A percentile compares a stretch with the other conserved stretches of the same genome.
phyloP scores from a whole-genome alignment of 2,888 invertebrate species.

The Protonemura montana region DNA sequence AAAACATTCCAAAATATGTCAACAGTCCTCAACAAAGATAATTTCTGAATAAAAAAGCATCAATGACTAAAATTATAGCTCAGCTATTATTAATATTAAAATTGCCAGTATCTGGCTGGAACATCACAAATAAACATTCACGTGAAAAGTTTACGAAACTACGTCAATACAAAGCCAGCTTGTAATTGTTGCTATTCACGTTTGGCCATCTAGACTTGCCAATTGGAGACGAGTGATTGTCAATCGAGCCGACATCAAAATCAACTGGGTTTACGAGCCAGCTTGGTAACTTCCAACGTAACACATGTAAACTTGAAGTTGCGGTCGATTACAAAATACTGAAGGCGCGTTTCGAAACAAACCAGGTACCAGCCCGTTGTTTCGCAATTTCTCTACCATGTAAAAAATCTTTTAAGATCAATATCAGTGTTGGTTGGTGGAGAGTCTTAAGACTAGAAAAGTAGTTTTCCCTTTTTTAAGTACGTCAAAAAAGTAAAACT shows the following conservation, averaged over 20 bases:
- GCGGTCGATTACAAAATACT: constrained; percentile 12
- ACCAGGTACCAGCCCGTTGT: neutral
- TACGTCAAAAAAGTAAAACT: constrained; percentile 2
- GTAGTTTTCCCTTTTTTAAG: neutral
- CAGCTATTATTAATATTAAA: neutral
- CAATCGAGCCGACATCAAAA: neutral
- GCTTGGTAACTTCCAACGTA: neutral
- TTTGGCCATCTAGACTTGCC: neutral
- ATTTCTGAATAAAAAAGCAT: neutral
- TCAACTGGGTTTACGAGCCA: neutral
- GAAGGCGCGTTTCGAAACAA: neutral
- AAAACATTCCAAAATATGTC: constrained; percentile 4
- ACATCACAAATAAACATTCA: neutral
- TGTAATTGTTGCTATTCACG: neutral
- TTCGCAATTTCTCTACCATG: neutral
- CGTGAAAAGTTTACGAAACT: neutral
- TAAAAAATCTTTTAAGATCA: neutral
- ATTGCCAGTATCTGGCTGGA: neutral
- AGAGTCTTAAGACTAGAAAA: neutral
- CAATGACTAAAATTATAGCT: neutral
- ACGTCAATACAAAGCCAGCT: neutral
- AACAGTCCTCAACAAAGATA: neutral
- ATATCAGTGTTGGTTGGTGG: neutral
- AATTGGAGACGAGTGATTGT: neutral
- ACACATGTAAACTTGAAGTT: neutral